phyloP scores from a whole-genome alignment of 2,888 invertebrate genomes.

The Lithophane leautieri region DNA sequence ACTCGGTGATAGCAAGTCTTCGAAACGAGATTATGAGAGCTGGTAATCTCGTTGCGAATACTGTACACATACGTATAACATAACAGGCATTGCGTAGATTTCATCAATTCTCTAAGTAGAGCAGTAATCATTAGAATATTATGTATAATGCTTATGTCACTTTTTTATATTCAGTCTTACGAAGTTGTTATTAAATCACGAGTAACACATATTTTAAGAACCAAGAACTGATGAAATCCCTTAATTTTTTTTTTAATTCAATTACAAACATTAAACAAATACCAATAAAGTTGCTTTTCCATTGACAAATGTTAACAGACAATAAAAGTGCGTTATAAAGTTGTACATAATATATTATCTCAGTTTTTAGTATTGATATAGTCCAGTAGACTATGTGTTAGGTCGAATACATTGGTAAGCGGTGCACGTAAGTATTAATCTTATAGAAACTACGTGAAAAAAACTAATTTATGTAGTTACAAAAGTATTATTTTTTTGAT shows the following conservation, averaged over 20 bases:
- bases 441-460: slow-evolving; percentile 36
- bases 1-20: slow-evolving; percentile 12
- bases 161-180: slow-evolving; percentile 48
- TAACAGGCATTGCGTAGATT: slow-evolving; percentile 25
- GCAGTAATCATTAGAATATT: neutral
- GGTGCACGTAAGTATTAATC: slow-evolving; percentile 36
- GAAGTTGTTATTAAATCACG: neutral
- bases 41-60: neutral
- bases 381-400: slow-evolving; percentile 28
- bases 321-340: slow-evolving; percentile 15
- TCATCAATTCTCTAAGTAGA: slow-evolving; percentile 29
- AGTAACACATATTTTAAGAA: neutral
- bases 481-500: neutral
- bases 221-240: slow-evolving; percentile 31
- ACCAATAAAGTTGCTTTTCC: slow-evolving; percentile 14
- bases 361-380: slow-evolving; percentile 21
- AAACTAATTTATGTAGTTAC: neutral
- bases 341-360: neutral
- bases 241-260: neutral
- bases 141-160: slow-evolving; percentile 17
- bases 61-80: neutral
- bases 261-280: slow-evolving; percentile 23
- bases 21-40: neutral
- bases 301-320: slow-evolving; percentile 9
- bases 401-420: slow-evolving; percentile 29